Percentiles rank a stretch among this genome's conserved stretches.
phyloP scores from a whole-genome alignment of 2,888 invertebrate genomes.

The Polyploca ridens region DNA sequence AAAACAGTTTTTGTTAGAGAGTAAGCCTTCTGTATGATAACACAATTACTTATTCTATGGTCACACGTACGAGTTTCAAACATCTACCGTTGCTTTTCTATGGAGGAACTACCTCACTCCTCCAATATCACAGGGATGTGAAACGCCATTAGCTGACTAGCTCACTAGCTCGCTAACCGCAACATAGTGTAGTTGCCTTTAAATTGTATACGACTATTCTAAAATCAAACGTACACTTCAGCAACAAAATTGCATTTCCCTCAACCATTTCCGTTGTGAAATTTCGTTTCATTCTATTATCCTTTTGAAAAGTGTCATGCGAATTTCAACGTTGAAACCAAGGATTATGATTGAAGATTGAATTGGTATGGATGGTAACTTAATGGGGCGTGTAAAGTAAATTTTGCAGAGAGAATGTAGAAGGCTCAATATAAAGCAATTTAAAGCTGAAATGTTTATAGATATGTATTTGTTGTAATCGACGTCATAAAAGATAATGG shows the following conservation, averaged over 20 bases:
- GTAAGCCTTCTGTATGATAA: too few relatives aligned
- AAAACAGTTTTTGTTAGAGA: too few relatives aligned
- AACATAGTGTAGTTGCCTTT: neutral
- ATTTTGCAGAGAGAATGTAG: conserved; percentile 1
- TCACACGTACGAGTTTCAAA: too few relatives aligned
- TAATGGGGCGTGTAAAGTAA: conserved; percentile 5
- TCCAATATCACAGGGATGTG: neutral
- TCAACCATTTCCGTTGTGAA: neutral
- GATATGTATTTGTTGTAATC: neutral
- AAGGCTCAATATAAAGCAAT: neutral
- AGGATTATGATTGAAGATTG: neutral
- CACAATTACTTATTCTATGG: too few relatives aligned
- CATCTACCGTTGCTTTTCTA: too few relatives aligned
- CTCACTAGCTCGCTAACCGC: neutral
- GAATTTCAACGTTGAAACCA: neutral
- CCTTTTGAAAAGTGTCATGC: neutral
- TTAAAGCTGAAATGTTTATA: neutral
- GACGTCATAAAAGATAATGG: neutral
- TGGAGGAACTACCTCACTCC: too few relatives aligned
- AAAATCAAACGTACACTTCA: neutral
- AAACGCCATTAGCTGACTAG: neutral
- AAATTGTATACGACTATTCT: neutral
- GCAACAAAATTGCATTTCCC: neutral
- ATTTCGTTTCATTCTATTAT: neutral
- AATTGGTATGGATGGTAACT: neutral